Evolutionary conservation across 2,113 vertebrate species (phyloP), one percentile per base, ranked within the genome.

Genomic region (Pandion haliaetus): DNA sequence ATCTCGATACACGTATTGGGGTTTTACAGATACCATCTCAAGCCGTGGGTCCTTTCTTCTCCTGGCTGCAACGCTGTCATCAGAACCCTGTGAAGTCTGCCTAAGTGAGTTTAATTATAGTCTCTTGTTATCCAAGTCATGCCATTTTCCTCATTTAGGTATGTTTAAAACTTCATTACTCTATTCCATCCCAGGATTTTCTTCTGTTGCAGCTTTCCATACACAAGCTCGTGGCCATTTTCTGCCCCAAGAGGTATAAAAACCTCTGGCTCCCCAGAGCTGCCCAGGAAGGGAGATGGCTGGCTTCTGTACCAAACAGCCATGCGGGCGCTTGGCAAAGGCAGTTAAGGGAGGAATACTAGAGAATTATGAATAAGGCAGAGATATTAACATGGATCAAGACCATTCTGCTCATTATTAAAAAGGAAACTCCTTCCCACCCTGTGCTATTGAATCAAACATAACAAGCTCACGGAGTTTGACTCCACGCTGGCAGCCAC

Each of bases 391-490:
- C 71, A 32, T 5, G 0, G 4, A 65, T 9, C 79, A n/a, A 57
- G 44, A 29, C 38, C 16, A 2, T 38, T 45, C 38, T 45, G 52
- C 11, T 72, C 14, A 5, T 28, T 26, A 42, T 12, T 52, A 74
- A 62, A 58, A 36, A 9, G 25, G 20, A 32, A 74, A 17, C 21
- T 59, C 42, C 69, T 62, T 36, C 59, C 63, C 70, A 49, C 12
- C 25, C 54, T 3, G 54, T 9, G 40, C 57, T 47, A 25, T 6
- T 21, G 71, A 14, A 32, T 8, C 11, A 9, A 45, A 58, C 18
- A 0, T 3, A 42, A 55, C 1, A 21, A 15, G 36, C 34, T 61
- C 24, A 16, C 2, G 1, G n/a, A 32, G 58, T 12, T 1, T 14
- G 80, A 26, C 55, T 38, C 79, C 81, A 9, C 0, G 3, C 71